phyloP scores from a whole-genome alignment of 2,113 vertebrate species.

The Nannobrachium achirus region DNA sequence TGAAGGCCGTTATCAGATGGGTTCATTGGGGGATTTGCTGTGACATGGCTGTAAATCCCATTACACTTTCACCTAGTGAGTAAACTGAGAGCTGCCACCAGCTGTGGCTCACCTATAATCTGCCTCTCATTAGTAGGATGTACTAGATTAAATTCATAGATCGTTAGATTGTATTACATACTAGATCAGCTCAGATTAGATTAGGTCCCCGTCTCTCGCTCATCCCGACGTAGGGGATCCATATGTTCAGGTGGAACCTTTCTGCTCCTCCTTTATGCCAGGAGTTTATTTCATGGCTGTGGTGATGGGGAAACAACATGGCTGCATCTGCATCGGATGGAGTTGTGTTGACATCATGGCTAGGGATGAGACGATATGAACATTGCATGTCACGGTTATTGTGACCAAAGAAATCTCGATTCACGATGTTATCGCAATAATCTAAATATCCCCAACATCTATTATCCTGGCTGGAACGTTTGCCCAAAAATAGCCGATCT shows the following conservation, averaged over 20 bases:
- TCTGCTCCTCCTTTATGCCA: background rate
- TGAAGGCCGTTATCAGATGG: constrained; percentile 34
- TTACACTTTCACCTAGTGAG: constrained; percentile 49
- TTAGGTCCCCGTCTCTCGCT: background rate
- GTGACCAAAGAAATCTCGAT: no score
- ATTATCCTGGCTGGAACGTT: no score
- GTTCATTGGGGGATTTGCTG: constrained; percentile 47
- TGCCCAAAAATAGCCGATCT: no score
- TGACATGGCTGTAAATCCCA: constrained; percentile 56
- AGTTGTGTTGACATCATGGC: constrained; percentile 38
- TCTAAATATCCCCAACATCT: no score
- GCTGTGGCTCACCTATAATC: constrained; percentile 42
- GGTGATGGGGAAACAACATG: constrained; percentile 33
- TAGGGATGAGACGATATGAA: no score
- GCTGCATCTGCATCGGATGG: constrained; percentile 32
- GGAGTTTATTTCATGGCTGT: constrained; percentile 24
- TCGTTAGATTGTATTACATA: constrained; percentile 52
- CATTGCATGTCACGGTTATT: no score
- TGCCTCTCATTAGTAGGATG: constrained; percentile 48
- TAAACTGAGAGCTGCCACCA: constrained; percentile 36
- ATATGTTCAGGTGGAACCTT: constrained; percentile 1
- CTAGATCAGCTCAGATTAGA: constrained; percentile 55
- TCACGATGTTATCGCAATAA: no score
- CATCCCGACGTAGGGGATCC: no score
- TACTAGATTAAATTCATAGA: constrained; percentile 54